Evolutionary conservation across 2,888 invertebrate species (phyloP).

Genomic region (Zele albiditarsus): DNA sequence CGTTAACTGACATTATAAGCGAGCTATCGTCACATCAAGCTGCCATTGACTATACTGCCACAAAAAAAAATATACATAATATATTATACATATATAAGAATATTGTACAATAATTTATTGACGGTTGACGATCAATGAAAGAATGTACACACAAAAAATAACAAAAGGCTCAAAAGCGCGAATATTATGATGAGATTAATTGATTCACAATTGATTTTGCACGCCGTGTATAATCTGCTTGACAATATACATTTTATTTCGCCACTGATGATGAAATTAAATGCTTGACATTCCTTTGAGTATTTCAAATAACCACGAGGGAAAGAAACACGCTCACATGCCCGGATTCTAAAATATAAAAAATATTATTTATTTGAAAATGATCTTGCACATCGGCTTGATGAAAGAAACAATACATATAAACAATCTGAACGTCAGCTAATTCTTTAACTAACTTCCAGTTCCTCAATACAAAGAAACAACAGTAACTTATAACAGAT

Average conservation of each 20-base stretch:
- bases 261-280: not conserved
- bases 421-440: constrained; percentile 37
- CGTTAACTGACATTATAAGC: constrained; percentile 47
- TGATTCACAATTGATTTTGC: not conserved
- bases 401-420: constrained; percentile 19
- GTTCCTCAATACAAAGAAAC: constrained; percentile 59
- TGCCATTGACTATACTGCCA: constrained; percentile 72
- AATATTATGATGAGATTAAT: not conserved
- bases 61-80: constrained; percentile 54
- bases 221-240: not conserved
- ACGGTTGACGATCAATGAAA: constrained; percentile 30
- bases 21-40: constrained; percentile 60
- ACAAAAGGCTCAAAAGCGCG: constrained; percentile 13
- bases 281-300: not conserved
- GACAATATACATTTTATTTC: not conserved
- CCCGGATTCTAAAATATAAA: not conserved
- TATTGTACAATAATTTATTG: constrained; percentile 32
- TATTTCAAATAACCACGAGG: not conserved
- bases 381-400: not conserved
- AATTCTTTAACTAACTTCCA: constrained; percentile 58
- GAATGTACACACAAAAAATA: not conserved
- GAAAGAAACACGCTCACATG: too few species aligned
- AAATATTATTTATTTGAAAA: not conserved
- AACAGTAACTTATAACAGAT: not conserved
- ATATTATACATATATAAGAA: constrained; percentile 20